phyloP scores from a whole-genome alignment of 2,113 vertebrate species.

The Lepus europaeus region DNA sequence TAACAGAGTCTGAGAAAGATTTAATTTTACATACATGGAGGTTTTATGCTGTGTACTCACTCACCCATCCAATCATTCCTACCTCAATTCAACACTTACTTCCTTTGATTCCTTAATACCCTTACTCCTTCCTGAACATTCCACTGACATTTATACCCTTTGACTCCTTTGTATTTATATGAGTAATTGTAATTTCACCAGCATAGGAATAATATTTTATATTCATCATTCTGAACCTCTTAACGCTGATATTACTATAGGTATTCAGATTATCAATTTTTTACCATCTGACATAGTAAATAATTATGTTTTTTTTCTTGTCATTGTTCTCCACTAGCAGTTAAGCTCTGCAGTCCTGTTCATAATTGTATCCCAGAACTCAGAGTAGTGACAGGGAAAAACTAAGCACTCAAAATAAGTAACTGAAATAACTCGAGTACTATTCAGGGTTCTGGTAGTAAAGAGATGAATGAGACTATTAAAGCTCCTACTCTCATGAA shows the following conservation, averaged over 20 bases:
- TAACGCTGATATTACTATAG: neutral
- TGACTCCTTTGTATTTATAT: slow-evolving; percentile 11
- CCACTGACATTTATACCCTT: neutral
- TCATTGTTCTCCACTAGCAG: neutral
- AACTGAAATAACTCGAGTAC: neutral
- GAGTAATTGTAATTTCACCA: neutral
- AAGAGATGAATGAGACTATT: neutral
- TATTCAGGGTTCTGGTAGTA: neutral
- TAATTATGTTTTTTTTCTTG: neutral
- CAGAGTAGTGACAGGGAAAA: neutral
- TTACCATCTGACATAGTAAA: neutral
- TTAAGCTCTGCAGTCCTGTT: neutral
- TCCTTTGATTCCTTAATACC: neutral
- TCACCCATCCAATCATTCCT: neutral
- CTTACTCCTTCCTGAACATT: neutral
- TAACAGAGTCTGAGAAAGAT: neutral
- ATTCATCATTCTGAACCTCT: neutral
- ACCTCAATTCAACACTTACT: slow-evolving; percentile 6
- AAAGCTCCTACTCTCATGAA: neutral
- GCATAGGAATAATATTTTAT: slow-evolving; percentile 9
- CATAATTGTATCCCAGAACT: neutral
- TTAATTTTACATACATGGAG: neutral
- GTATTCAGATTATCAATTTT: neutral
- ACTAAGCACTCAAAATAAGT: neutral
- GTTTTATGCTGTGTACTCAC: neutral